Evolutionary conservation across 2,888 invertebrate species (phyloP).

Genomic region (Acleris laterana): DNA sequence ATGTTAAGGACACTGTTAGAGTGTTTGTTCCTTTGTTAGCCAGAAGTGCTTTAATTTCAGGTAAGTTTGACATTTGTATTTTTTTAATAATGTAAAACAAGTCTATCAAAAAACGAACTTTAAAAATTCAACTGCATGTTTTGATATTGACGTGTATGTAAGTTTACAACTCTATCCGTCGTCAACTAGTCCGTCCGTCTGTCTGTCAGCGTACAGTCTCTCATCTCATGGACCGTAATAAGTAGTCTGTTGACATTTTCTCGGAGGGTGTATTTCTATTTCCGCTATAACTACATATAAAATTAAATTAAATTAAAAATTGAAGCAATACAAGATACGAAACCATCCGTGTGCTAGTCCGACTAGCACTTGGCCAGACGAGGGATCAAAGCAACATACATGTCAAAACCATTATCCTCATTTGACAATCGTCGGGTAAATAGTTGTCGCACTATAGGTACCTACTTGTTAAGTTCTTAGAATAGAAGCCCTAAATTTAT

Average conservation of each 20-base stretch:
- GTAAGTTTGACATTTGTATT: slow-evolving; percentile 48
- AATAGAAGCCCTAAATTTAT: no score
- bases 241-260: not conserved
- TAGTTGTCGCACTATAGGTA: no score
- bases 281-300: not conserved
- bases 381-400: no score
- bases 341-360: no score
- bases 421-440: no score
- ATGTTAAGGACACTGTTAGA: slow-evolving; percentile 69
- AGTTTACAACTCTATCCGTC: not conserved
- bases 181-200: not conserved
- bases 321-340: no score
- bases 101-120: no score
- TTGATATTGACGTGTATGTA: not conserved
- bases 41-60: slow-evolving; percentile 71
- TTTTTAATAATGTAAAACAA: no score
- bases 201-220: not conserved
- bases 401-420: no score
- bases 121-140: not conserved
- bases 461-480: no score
- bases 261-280: not conserved
- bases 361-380: no score
- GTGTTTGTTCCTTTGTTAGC: slow-evolving; percentile 74
- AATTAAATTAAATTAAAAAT: no score
- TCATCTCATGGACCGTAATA: not conserved